Conservation (phyloP, 2,797 vertebrate genomes). For the Peromyscus nudipes region DNA sequence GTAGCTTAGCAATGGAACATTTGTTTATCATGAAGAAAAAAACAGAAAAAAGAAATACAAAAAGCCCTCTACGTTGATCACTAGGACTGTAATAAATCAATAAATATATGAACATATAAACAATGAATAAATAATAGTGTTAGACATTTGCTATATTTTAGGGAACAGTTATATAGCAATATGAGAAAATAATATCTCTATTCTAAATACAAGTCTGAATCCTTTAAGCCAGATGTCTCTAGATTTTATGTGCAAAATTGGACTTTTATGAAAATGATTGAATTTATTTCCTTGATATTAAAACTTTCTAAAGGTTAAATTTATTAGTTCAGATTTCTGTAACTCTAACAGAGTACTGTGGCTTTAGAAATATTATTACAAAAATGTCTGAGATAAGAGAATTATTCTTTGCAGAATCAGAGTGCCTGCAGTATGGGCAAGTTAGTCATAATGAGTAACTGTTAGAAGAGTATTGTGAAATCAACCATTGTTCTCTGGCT, state of each 20-base stretch:
- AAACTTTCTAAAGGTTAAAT: not conserved
- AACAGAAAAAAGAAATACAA: not conserved
- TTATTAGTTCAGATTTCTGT: not conserved
- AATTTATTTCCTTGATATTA: constrained; percentile 19
- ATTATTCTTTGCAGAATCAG: not conserved
- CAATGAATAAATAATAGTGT: not conserved
- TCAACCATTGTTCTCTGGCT: not conserved
- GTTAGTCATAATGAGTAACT: not conserved
- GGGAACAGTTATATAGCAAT: not conserved
- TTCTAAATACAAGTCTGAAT: not conserved
- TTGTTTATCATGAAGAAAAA: not conserved
- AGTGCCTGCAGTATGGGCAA: not conserved
- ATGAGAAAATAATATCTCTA: not conserved
- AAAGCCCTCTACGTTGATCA: not conserved
- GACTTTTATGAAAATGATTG: not conserved
- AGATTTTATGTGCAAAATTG: constrained; percentile 13
- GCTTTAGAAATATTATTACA: not conserved
- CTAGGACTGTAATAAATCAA: not conserved
- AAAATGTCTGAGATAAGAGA: not conserved
- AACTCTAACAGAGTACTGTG: not conserved
- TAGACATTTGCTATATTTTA: constrained; percentile 1
- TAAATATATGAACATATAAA: not conserved
- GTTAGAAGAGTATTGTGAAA: not conserved
- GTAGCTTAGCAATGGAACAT: not conserved
- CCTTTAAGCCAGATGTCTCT: not conserved